Percentiles rank a stretch among this genome's conserved stretches.
Evolutionary conservation across 2,888 invertebrate species (phyloP).

Genomic region (Nomada lathburiana): DNA sequence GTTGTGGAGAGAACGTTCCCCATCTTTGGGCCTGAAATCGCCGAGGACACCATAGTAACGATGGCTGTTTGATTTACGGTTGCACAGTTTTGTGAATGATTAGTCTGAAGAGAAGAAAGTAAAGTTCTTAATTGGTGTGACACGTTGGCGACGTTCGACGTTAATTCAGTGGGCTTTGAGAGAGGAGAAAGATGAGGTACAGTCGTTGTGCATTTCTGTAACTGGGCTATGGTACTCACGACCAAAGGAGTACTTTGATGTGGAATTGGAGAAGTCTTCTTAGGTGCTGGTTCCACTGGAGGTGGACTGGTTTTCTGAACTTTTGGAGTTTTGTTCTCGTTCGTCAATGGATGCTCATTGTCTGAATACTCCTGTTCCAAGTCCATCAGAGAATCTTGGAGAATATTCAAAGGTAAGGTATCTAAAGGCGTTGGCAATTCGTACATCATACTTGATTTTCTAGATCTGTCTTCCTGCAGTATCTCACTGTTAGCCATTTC

Average conservation of each 20-base stretch:
- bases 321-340: slow-evolving; percentile 60
- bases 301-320: slow-evolving; percentile 49
- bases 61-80: slow-evolving; percentile 84
- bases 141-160: slow-evolving; percentile 90
- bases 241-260: slow-evolving; percentile 74
- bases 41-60: slow-evolving; percentile 85
- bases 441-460: slow-evolving; percentile 80
- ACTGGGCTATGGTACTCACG: slow-evolving; percentile 77
- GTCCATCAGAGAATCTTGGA: slow-evolving; percentile 81
- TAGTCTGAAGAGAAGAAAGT: slow-evolving; percentile 88
- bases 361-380: slow-evolving; percentile 70
- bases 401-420: slow-evolving; percentile 80
- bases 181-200: slow-evolving; percentile 90
- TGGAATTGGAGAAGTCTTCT: slow-evolving; percentile 66
- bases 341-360: slow-evolving; percentile 51
- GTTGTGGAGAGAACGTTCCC: slow-evolving; percentile 78
- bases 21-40: slow-evolving; percentile 83
- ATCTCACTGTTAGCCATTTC: slow-evolving; percentile 81
- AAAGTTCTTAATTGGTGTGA: slow-evolving; percentile 89
- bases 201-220: slow-evolving; percentile 83
- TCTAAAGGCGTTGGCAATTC: slow-evolving; percentile 81
- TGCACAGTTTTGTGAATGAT: slow-evolving; percentile 83
- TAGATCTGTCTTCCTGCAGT: slow-evolving; percentile 77
- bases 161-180: slow-evolving; percentile 90
- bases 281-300: slow-evolving; percentile 42